Conservation (phyloP, 1,140 invertebrate species). For the Aradophagus sp. region DNA sequence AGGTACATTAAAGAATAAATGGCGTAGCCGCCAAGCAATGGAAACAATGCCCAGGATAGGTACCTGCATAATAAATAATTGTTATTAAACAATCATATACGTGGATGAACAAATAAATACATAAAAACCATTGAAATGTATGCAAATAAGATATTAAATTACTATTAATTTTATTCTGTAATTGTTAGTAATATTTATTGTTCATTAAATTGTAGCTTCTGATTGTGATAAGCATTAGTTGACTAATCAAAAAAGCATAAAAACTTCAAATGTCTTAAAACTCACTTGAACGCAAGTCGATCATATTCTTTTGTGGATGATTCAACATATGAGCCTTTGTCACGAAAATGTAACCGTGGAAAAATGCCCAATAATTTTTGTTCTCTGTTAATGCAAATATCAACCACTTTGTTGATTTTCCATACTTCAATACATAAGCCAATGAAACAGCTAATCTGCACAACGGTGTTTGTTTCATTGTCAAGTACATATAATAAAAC, state of each 20-base stretch:
- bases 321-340: slow-evolving; percentile 97
- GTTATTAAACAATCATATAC: background rate
- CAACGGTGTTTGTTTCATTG: slow-evolving; percentile 98
- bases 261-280: background rate
- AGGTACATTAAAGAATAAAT: slow-evolving; percentile 97
- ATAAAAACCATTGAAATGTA: no score
- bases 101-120: no score
- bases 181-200: no score
- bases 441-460: slow-evolving; percentile 93
- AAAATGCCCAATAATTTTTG: slow-evolving; percentile 84
- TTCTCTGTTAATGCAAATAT: slow-evolving; percentile 87
- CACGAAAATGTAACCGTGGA: slow-evolving; percentile 87
- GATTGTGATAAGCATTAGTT: no score
- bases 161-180: no score
- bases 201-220: no score
- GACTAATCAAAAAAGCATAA: no score
- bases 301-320: slow-evolving; percentile 97
- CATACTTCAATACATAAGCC: slow-evolving; percentile 98
- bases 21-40: slow-evolving; percentile 92
- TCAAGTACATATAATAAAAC: slow-evolving; percentile 97
- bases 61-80: slow-evolving; percentile 82
- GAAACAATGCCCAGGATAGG: slow-evolving; percentile 96
- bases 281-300: slow-evolving; percentile 87
- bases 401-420: slow-evolving; percentile 98
- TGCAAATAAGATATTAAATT: no score